Evolutionary conservation across 2,888 invertebrate genomes (phyloP), one percentile per base, ranked within the genome.

Genomic region (Chymomyza procnemis): DNA sequence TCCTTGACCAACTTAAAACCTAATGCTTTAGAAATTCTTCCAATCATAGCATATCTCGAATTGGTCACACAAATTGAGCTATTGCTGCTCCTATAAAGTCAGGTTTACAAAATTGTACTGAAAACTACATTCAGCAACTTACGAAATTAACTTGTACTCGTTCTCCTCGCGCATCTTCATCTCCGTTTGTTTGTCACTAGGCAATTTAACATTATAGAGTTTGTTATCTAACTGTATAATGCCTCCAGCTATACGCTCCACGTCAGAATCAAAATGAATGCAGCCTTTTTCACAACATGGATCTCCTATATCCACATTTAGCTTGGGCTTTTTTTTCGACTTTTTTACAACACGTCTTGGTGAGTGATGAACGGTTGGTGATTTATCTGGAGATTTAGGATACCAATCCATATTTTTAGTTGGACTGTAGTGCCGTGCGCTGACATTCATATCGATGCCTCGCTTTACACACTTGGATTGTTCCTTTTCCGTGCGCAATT

Each of bases 1-100:
- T 96, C 96, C 0, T 93, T 92, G 0, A 96, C 96, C 56, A 90
- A 16, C 69, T 85, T 90, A 30, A 84, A 91, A 2, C 90, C 90
- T 21, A 91, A 64, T 1, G 83, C 69, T 69, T 89, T 90, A 1
- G 90, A 90, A 6, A 91, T 85, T 64, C 83, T 81, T 0, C 88
- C 85, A 61, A 91, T 89, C 67, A 90, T 86, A 2, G 78, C 78
- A 67, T 90, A 91, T 0, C 88, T 87, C 0, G 90, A 88, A 50
- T 88, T 88, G 1, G 85, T 73, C 2, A 89, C 84, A 61, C 90
- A 90, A 71, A 90, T 91, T 8, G 89, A 86, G 61, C 82, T 87
- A 48, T 86, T 89, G 1, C 75, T 75, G 30, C 79, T 81, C 9
- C 89, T 88, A 48, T 3, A 61, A 30, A 47, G 12, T 1, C 21